Evolutionary conservation across 2,797 vertebrate species (phyloP).

Genomic region (Enteromius mattozi): DNA sequence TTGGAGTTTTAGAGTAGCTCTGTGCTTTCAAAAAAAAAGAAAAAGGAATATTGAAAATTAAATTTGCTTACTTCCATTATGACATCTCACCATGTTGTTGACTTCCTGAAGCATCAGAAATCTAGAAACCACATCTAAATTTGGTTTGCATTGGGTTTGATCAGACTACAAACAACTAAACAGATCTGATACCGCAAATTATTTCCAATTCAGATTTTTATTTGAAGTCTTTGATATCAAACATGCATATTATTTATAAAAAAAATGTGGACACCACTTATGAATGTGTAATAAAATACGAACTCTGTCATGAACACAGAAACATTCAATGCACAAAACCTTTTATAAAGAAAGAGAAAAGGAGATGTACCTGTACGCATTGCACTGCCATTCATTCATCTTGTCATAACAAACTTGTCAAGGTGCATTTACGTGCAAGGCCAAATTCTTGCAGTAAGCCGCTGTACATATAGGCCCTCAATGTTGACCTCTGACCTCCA

Average conservation of each 20-base stretch:
- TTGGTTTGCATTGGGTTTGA: neutral
- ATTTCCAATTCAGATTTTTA: neutral
- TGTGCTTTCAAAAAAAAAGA: neutral
- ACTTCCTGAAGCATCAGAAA: neutral
- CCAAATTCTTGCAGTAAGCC: constrained; percentile 36
- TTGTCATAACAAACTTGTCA: constrained; percentile 35
- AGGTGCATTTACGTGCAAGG: constrained; percentile 23
- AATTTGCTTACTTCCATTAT: neutral
- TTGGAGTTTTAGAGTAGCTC: neutral
- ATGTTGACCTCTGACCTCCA: constrained; percentile 54
- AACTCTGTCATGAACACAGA: neutral
- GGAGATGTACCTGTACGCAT: neutral
- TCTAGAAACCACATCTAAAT: neutral
- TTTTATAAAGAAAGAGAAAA: neutral
- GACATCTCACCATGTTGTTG: neutral
- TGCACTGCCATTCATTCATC: constrained; percentile 34
- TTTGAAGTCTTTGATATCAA: neutral
- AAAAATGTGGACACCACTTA: neutral
- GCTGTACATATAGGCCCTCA: constrained; percentile 33
- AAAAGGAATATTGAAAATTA: neutral
- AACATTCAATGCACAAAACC: neutral
- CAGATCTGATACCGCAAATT: neutral
- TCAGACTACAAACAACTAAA: neutral
- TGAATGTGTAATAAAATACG: neutral
- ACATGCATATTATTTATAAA: neutral